phyloP scores from a whole-genome alignment of 2,797 vertebrate genomes.

The Serranus cabrilla region DNA sequence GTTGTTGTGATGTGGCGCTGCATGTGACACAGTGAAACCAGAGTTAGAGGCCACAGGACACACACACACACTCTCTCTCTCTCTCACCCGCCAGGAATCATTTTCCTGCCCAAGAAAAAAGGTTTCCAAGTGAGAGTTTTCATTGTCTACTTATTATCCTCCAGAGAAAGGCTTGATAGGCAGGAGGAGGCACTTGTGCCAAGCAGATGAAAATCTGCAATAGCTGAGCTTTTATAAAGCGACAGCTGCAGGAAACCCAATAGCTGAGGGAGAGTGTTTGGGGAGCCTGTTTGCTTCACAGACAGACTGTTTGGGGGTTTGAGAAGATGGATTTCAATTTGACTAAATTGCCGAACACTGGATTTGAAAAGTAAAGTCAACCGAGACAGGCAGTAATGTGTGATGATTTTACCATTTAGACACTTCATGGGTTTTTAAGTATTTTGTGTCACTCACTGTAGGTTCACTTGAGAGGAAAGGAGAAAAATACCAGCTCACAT shows the following conservation, averaged over 20 bases:
- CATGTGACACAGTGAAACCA: slow-evolving; percentile 64
- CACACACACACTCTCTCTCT: slow-evolving; percentile 32
- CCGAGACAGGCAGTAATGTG: not conserved
- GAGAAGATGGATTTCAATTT: slow-evolving; percentile 59
- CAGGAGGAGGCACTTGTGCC: slow-evolving; percentile 73
- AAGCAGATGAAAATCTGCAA: slow-evolving; percentile 80
- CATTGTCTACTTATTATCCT: slow-evolving; percentile 72
- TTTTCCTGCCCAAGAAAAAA: slow-evolving; percentile 52
- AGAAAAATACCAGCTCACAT: slow-evolving; percentile 47
- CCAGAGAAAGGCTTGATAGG: slow-evolving; percentile 67
- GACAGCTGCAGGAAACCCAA: slow-evolving; percentile 84
- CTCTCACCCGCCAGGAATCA: slow-evolving; percentile 40
- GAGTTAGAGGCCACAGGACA: slow-evolving; percentile 40
- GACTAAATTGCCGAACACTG: slow-evolving; percentile 24
- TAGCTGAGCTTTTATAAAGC: slow-evolving; percentile 69
- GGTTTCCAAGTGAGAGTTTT: slow-evolving; percentile 69
- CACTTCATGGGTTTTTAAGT: slow-evolving; percentile 20
- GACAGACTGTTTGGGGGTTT: slow-evolving; percentile 45
- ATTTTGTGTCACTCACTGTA: slow-evolving; percentile 32
- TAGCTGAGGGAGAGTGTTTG: slow-evolving; percentile 64
- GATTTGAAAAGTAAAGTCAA: not conserved
- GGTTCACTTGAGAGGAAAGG: slow-evolving; percentile 38
- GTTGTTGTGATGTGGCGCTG: slow-evolving; percentile 45
- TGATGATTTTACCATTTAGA: slow-evolving; percentile 44
- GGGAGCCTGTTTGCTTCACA: slow-evolving; percentile 47